phyloP scores from a whole-genome alignment of 2,888 invertebrate species.

The Cosmia trapezina region DNA sequence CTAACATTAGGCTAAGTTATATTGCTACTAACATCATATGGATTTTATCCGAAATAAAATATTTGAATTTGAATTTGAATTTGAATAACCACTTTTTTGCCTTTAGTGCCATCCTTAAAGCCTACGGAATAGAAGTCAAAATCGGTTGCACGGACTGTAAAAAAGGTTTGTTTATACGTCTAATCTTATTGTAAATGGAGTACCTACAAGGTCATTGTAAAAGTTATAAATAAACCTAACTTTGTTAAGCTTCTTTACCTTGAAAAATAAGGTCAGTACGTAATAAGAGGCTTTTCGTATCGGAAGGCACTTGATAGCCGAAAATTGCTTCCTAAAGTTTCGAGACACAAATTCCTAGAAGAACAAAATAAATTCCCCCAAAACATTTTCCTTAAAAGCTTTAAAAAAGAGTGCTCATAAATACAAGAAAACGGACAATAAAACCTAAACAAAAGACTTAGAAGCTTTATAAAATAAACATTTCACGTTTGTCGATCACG shows the following conservation, averaged over 20 bases:
- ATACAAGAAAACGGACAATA: constrained; percentile 4
- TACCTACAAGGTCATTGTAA: constrained; percentile 2
- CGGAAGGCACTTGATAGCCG: neutral
- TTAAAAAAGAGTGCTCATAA: constrained; percentile 10
- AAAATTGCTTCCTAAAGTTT: neutral
- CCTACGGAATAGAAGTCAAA: too few species aligned
- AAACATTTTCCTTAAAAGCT: neutral
- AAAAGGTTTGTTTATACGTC: too few species aligned
- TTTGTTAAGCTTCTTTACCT: constrained; percentile 13
- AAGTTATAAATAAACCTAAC: neutral
- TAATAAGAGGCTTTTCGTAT: constrained; percentile 12
- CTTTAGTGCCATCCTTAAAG: too few species aligned
- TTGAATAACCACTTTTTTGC: too few species aligned
- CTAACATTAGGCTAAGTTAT: too few species aligned
- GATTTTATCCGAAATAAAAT: too few species aligned
- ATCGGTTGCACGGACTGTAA: too few species aligned
- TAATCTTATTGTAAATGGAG: too few species aligned
- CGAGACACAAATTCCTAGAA: neutral
- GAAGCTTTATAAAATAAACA: constrained; percentile 61
- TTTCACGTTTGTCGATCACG: constrained; percentile 59
- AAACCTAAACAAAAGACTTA: constrained; percentile 11
- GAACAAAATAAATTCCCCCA: neutral
- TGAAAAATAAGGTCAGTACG: constrained; percentile 16
- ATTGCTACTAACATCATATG: too few species aligned
- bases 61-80: too few species aligned